Base-by-base conservation (phyloP, 2,888 invertebrate species). In the Oscheius sp. region DNA sequence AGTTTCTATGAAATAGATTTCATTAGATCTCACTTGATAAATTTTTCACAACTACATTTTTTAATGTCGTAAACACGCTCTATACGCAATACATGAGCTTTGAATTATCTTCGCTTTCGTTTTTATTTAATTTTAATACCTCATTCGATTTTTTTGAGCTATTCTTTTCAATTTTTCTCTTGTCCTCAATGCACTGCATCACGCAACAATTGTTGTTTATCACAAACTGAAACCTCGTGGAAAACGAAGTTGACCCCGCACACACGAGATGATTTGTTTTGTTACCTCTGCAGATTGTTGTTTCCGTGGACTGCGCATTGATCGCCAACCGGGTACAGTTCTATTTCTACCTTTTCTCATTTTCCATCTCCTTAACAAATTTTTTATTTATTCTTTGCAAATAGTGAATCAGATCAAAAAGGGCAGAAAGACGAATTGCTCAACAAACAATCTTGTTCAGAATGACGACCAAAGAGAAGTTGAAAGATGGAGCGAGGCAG, bases 401-500 rank as follows among this genome's bases (percentile, higher is more conserved):
- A 54, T 54, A 54, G n/a, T 54, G 54, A 54, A 20, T 54, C 54
- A 54, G n/a, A 12, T 6, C 33, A 24, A 47, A 14, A 32, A 26
- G 6, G 3, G 4, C 28, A 26, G 12, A 32, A 17, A 33, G 54
- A 33, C 33, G n/a, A 33, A 32, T 33, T 54, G 54, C 32, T 54
- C 36, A n/a, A 20, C 33, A 14, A 54, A 54, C 33, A 33, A 17
- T 54, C 17, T 9, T 32, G 24, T 50, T 54, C 32, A 30, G 32
- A 32, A 62, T 62, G 62, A 12, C 41, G 14, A 38, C 50, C n/a
- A 38, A 20, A 20, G 64, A 64, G 28, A 50, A 51, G 22, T 22
- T 74, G 28, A 76, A 76, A 63, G 84, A 92, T 87, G 92, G 91
- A 64, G 90, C 90, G 0, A 91, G 93, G 88, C 93, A 93, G 88